These are phyloP conservation scores for Zygaena filipendulae DNA, from an alignment of 2,888 invertebrate genomes.

Conservation along the genomic window DNA sequence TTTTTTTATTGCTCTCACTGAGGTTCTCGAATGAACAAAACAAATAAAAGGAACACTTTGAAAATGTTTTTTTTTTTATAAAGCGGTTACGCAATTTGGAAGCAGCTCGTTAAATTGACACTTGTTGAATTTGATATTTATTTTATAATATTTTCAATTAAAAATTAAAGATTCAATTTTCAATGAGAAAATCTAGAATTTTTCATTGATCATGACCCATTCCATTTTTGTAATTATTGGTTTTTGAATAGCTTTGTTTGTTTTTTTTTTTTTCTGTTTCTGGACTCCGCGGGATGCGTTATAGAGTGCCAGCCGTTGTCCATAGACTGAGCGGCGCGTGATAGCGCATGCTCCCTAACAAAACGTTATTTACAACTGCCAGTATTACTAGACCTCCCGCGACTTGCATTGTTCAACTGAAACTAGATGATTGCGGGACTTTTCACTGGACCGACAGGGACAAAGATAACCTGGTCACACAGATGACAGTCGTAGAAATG, in stretches of 20 bases:
- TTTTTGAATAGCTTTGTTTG: no score
- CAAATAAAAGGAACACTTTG: no score
- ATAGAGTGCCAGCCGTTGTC: slow-evolving; percentile 25
- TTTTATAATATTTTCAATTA: no score
- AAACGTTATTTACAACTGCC: slow-evolving; percentile 28
- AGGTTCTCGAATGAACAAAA: no score
- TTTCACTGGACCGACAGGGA: slow-evolving; percentile 12
- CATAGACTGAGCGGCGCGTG: slow-evolving; percentile 29
- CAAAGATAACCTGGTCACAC: slow-evolving; percentile 23
- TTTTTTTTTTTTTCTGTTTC: slow-evolving; percentile 3
- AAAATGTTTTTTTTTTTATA: no score
- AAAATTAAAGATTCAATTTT: slow-evolving; percentile 8
- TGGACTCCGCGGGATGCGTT: slow-evolving; percentile 25
- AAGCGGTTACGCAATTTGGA: no score
- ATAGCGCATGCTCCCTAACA: slow-evolving; percentile 44
- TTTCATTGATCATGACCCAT: no score
- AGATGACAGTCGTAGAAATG: slow-evolving; percentile 21
- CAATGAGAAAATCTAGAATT: no score
- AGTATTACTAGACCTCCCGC: slow-evolving; percentile 25
- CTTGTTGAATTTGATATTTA: slow-evolving; percentile 16
- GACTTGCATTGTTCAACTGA: slow-evolving; percentile 15
- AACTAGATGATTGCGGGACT: slow-evolving; percentile 11
- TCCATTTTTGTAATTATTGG: no score
- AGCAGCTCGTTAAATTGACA: slow-evolving; percentile 15
- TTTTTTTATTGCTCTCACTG: no score